Evolutionary conservation across 2,113 vertebrate genomes (phyloP), one percentile per base, ranked within the genome.

Genomic region (Beaufortia kweichowensis): DNA sequence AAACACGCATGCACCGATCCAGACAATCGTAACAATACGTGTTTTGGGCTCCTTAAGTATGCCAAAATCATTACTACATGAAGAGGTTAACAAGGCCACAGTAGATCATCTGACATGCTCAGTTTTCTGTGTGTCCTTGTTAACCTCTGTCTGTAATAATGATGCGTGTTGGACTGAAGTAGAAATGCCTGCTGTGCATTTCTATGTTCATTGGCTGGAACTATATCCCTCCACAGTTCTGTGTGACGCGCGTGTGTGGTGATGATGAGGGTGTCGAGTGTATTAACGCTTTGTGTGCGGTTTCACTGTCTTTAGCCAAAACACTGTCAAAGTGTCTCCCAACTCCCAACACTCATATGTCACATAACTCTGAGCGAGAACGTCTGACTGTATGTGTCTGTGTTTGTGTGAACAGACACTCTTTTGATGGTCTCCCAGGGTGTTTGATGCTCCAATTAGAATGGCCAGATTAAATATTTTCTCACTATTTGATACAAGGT

Each of bases 141-240:
- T 78, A 78, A 78, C 77, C 77, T 78, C 67, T 72, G 77, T 33
- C 23, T 72, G 35, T 31, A 63, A 70, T 71, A 72, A 78, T 78
- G 67, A 41, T 62, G 76, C 41, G 66, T 55, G 67, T 31, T 71
- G 59, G 15, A 67, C 31, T 64, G 59, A 8, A 60, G 50, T 21
- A 48, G 55, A 73, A 74, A 67, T 33, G 59, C 75, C 67, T 55
- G 35, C 68, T 74, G 79, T 43, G 55, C 56, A 61, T 23, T 81
- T 77, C 29, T 43, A 60, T 50, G 64, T 69, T 35, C 41, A 79
- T 48, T 67, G 50, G 64, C 50, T 79, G 39, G 41, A 79, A 74
- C 55, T 29, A 10, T 35, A 79, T 24, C 61, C 53, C 50, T 79
- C 24, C 63, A 46, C 69, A n/a, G 50, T 33, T 60, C 14, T 31